phyloP scores from a whole-genome alignment of 2,888 invertebrate species.

The Hirtodrosophila duncani region DNA sequence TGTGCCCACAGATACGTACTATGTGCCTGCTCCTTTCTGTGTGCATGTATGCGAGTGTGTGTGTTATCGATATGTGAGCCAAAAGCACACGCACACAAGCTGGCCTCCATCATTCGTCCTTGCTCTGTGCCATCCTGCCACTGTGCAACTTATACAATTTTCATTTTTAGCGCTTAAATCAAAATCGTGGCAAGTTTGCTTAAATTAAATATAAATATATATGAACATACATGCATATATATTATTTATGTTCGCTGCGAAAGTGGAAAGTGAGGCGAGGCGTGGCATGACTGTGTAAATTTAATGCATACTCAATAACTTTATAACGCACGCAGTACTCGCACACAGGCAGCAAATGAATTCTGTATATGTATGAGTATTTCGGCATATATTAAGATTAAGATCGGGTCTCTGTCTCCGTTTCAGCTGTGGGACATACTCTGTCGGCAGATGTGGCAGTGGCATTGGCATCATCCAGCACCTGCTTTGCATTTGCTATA shows the following conservation, averaged over 20 bases:
- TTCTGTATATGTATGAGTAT: neutral
- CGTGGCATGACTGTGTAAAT: constrained; percentile 36
- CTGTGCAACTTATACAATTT: neutral
- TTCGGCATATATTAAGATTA: too few relatives aligned
- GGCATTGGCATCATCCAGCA: too few relatives aligned
- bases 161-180: constrained; percentile 11
- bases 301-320: constrained; percentile 58
- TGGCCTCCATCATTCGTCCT: neutral
- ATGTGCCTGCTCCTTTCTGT: constrained; percentile 15
- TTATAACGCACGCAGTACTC: constrained; percentile 33
- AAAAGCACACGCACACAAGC: constrained; percentile 10
- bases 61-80: constrained; percentile 29
- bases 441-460: too few relatives aligned
- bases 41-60: constrained; percentile 6
- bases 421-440: too few relatives aligned
- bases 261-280: too few relatives aligned
- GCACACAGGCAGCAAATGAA: constrained; percentile 14
- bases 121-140: neutral
- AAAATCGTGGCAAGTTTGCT: constrained; percentile 18
- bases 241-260: too few relatives aligned
- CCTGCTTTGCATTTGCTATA: too few relatives aligned
- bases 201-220: too few relatives aligned
- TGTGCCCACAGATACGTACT: constrained; percentile 14
- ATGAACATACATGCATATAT: too few relatives aligned
- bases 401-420: too few relatives aligned